Evolutionary conservation across 2,888 invertebrate genomes (phyloP), one percentile per base, ranked within the genome.

Genomic region (Drosophila subquinaria): DNA sequence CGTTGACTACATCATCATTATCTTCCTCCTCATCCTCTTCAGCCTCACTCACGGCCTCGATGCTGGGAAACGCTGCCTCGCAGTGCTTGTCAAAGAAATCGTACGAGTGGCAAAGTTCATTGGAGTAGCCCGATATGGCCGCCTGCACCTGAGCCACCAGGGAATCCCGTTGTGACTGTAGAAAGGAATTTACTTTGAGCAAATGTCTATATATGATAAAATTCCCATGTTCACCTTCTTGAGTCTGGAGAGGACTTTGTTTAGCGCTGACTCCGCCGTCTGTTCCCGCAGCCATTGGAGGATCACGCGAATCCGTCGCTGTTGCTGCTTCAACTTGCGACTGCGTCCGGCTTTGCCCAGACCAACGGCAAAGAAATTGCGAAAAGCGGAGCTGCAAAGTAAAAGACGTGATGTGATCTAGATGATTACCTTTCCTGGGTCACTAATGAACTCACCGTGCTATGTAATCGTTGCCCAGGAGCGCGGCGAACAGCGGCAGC

Each of bases 401-500:
- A 13, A 13, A 5, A 30, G 17, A 6, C 2, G 0, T 8, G 30
- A 30, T 30, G 8, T 3, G 47, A 42, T 35, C 27, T 11, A 20
- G 8, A 15, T 20, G 35, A 2, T 13, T 33, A 13, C 35, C 13
- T 4, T 2, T 4, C 13, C 1, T 17, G 9, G 3, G 2, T 35
- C 3, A 9, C 38, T 4, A 2, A 23, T 2, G 3, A n/a, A 17
- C 59, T 27, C 6, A 79, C 77, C 94, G 94, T 42, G 95, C 94
- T 9, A 98, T 95, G 92, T 96, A 98, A 93, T 98, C 98, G 93
- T 98, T 98, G 1, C 98, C 98, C 8, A 98, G 93, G 38, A 98
- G 91, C 0, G 96, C 96, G 0, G 97, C 97, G 73, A 97, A 94
- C 23, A 98, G 90, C 0, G 98, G 97, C 53, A 98, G 91, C 71